phyloP scores from a whole-genome alignment of 2,113 vertebrate genomes.

The Zapus hudsonius region DNA sequence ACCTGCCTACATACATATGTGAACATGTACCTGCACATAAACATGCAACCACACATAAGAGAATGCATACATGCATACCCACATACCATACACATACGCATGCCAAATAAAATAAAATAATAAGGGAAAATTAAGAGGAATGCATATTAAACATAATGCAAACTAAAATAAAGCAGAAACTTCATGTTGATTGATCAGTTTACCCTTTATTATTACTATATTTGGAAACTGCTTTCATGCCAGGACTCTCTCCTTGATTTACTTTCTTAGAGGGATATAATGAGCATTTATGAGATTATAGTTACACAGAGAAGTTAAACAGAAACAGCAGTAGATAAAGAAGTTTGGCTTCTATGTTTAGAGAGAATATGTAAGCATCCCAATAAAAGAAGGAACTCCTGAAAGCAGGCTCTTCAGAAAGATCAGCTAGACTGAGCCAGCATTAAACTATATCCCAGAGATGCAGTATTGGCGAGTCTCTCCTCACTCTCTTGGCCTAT shows the following conservation, averaged over 20 bases:
- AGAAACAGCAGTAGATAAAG: constrained; percentile 36
- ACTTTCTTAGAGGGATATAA: constrained; percentile 30
- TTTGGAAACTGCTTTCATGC: constrained; percentile 36
- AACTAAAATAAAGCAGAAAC: constrained; percentile 6
- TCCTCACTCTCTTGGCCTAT: not conserved
- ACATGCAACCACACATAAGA: no score
- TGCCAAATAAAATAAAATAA: not conserved
- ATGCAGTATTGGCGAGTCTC: not conserved
- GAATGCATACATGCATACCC: no score
- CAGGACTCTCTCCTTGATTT: constrained; percentile 12
- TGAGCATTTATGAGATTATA: constrained; percentile 33
- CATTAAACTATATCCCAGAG: not conserved
- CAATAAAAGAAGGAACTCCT: constrained; percentile 12
- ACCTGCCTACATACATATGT: no score
- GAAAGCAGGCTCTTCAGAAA: not conserved
- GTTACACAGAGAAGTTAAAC: constrained; percentile 37
- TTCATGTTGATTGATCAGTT: not conserved
- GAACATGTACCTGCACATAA: no score
- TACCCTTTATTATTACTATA: constrained; percentile 12
- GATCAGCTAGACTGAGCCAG: not conserved
- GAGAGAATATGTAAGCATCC: not conserved
- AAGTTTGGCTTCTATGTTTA: not conserved
- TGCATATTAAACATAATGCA: not conserved
- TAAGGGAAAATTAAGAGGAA: constrained; percentile 6
- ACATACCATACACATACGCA: no score